Conservation (phyloP, 2,888 invertebrate genomes). For the Scaptomyza polygonia region DNA sequence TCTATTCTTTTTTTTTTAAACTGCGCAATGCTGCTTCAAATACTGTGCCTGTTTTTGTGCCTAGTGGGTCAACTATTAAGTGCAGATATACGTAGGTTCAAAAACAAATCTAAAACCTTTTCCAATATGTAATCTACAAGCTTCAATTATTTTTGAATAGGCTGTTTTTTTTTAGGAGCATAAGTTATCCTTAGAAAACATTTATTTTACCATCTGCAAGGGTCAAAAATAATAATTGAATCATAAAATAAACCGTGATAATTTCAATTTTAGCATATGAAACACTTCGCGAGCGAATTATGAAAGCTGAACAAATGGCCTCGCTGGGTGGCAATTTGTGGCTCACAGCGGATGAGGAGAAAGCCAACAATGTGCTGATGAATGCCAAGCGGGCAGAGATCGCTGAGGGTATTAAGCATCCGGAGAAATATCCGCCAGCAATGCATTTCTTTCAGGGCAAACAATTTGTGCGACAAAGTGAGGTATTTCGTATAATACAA, state of each 20-base stretch:
- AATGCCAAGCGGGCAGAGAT: constrained; percentile 83
- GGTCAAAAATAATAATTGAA: too few relatives aligned
- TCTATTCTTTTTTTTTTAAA: neutral
- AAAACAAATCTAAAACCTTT: too few relatives aligned
- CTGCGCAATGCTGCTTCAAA: constrained; percentile 39
- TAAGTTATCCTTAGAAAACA: too few relatives aligned
- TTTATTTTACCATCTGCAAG: too few relatives aligned
- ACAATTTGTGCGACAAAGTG: constrained; percentile 85
- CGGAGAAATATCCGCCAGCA: constrained; percentile 85
- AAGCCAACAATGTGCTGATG: constrained; percentile 83
- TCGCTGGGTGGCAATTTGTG: constrained; percentile 82
- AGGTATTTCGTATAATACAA: constrained; percentile 86
- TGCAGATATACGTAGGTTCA: constrained; percentile 57
- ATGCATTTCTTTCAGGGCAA: constrained; percentile 86
- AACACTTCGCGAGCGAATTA: constrained; percentile 82
- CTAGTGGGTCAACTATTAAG: constrained; percentile 33
- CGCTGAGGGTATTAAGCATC: constrained; percentile 78
- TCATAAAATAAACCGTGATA: neutral
- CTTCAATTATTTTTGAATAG: too few relatives aligned
- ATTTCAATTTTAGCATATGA: constrained; percentile 75
- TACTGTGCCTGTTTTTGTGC: constrained; percentile 30
- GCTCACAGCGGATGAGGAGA: constrained; percentile 81
- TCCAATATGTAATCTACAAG: too few relatives aligned
- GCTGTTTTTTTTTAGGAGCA: too few relatives aligned
- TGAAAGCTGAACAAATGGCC: constrained; percentile 80